Evolutionary conservation across 2,888 invertebrate genomes (phyloP), one percentile per base, ranked within the genome.

Genomic region (Hirtodrosophila confusa): DNA sequence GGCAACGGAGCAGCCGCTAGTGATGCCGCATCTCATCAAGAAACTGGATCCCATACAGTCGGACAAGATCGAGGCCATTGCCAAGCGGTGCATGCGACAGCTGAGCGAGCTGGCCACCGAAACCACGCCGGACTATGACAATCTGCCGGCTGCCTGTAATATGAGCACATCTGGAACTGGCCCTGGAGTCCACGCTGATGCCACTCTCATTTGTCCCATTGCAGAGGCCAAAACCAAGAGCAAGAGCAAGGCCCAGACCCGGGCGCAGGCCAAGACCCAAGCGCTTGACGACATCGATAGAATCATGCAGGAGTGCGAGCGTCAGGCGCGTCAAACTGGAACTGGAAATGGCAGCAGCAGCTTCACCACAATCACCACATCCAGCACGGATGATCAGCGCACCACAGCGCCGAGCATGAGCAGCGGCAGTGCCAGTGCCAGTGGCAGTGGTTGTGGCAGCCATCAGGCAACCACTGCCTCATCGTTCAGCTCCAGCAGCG

Each of bases 11-110:
- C 74, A 70, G 23, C 56, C 78, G 17, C 67, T 91, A 9, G 89
- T 90, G 9, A 90, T 86, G 87, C 90, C 90, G 4, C 71, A 82
- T 44, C 72, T 86, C 89, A 93, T 90, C 71, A 93, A 88, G 91
- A 93, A 91, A 91, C 89, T 88, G 89, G 92, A 91, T 91, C 93
- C 86, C 91, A 80, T 88, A 49, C 93, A 89, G 90, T 93, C 90
- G 89, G 93, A 89, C 58, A 92, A 89, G 90, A 91, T 89, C 90
- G 93, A 90, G 86, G 93, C 80, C 90, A 93, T 90, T 89, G 93
- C 86, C 80, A 93, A 89, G 91, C 93, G 91, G 17, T 91, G 91
- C 67, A 91, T 91, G 91, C 89, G 90, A 7, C 91, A 91, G 51
- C 72, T 91, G 12, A 91, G 89, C 63, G 90, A 90, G 56, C 69